A percentile compares a stretch with the other conserved stretches of the same genome.
These are phyloP conservation scores for Tuberolachnus salignus DNA, from an alignment of 2,888 invertebrate genomes.

Conservation along the genomic window DNA sequence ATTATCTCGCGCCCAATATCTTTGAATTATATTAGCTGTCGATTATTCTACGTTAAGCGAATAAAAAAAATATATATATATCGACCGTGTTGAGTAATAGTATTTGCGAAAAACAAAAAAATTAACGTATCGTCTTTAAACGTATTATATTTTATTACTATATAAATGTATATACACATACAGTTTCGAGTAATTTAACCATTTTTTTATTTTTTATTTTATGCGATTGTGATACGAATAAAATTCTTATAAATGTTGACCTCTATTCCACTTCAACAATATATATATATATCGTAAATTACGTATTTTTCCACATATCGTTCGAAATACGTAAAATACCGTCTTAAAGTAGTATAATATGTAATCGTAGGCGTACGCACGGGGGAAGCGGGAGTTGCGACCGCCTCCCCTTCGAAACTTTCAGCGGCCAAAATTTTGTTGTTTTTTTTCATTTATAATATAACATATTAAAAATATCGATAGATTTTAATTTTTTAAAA, in stretches of 20 bases:
- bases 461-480: no score
- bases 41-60: neutral
- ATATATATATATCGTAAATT: neutral
- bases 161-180: neutral
- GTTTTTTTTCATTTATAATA: no score
- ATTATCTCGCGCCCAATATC: slow-evolving; percentile 5
- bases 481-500: no score
- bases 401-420: no score
- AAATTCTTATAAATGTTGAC: neutral
- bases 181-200: slow-evolving; percentile 10
- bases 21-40: neutral
- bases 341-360: neutral
- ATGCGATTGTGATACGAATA: neutral
- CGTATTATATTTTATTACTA: neutral
- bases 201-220: neutral
- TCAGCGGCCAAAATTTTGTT: no score
- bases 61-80: no score
- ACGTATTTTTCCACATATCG: neutral
- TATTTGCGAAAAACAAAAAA: neutral
- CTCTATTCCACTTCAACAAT: neutral
- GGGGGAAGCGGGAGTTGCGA: no score
- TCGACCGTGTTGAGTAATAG: neutral
- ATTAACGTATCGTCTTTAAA: neutral
- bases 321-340: neutral
- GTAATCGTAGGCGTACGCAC: no score